phyloP scores from a whole-genome alignment of 1,140 invertebrate genomes.

The Brachionus koreanus region DNA sequence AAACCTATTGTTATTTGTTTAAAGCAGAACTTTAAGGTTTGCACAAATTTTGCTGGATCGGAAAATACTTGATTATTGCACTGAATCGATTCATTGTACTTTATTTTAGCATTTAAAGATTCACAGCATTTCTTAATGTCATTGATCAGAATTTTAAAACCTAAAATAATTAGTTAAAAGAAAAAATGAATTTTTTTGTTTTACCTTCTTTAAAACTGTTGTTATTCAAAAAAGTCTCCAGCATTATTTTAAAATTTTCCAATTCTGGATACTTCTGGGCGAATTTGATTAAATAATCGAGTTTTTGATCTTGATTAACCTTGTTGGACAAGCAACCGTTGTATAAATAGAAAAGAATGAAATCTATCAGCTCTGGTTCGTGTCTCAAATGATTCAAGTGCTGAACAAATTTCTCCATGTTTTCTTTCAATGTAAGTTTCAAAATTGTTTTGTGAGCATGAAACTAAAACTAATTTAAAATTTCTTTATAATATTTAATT shows the following conservation, averaged over 20 bases:
- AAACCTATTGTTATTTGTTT: background rate
- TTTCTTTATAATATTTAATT: background rate
- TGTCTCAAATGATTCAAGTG: background rate
- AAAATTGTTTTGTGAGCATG: conserved; percentile 36
- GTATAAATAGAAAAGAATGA: conserved; percentile 20
- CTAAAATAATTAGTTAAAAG: background rate
- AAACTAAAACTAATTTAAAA: background rate
- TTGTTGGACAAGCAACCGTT: background rate
- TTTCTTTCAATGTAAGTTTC: background rate
- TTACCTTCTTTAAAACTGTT: conserved; percentile 18
- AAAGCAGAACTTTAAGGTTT: background rate
- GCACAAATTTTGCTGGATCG: conserved; percentile 25
- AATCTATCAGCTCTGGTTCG: background rate
- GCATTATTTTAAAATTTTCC: background rate
- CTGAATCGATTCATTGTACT: background rate
- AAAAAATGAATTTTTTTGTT: background rate
- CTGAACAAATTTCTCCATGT: conserved; percentile 20
- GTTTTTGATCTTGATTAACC: background rate
- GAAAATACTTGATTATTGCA: background rate
- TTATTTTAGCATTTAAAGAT: background rate
- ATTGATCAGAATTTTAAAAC: background rate
- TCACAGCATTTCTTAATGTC: conserved; percentile 25
- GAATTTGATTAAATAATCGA: background rate
- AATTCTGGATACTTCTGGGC: background rate
- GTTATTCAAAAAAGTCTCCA: background rate